These are phyloP conservation scores for Lapara coniferarum DNA, from an alignment of 2,888 invertebrate genomes.

Conservation along the genomic window DNA sequence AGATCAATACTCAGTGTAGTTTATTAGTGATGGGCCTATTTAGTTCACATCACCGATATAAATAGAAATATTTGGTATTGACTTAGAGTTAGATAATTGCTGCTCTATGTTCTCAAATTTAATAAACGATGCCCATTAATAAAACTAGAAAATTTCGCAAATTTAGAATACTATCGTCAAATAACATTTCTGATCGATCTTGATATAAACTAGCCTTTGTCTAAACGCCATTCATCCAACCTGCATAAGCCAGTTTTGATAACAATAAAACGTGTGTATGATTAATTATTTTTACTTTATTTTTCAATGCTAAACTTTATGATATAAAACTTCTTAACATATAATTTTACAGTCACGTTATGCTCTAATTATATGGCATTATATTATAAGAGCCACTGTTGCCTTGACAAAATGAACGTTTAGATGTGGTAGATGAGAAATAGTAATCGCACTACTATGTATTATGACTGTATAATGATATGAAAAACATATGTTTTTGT, in stretches of 20 bases:
- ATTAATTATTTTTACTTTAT: not conserved
- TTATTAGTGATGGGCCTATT: not conserved
- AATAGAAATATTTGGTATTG: not conserved
- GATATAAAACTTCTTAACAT: not conserved
- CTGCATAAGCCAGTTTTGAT: not conserved
- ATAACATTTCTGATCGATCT: too few species aligned
- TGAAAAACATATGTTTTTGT: too few species aligned
- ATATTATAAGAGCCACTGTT: not conserved
- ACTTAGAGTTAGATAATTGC: too few species aligned
- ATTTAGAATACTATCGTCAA: too few species aligned
- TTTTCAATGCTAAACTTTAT: slow-evolving; percentile 2
- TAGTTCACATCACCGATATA: not conserved
- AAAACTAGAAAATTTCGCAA: too few species aligned
- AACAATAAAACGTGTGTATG: not conserved
- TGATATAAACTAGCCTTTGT: not conserved
- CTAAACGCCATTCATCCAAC: not conserved
- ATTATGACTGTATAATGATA: not conserved
- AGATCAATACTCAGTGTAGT: slow-evolving; percentile 13
- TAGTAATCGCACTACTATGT: not conserved
- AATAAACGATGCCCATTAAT: too few species aligned
- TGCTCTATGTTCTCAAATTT: too few species aligned
- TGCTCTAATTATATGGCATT: slow-evolving; percentile 18
- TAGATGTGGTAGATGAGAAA: not conserved
- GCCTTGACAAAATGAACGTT: slow-evolving; percentile 13
- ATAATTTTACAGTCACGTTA: slow-evolving; percentile 11